These are phyloP conservation scores for Itoplectis maculator DNA, from an alignment of 2,888 invertebrate species.

Conservation along the genomic window DNA sequence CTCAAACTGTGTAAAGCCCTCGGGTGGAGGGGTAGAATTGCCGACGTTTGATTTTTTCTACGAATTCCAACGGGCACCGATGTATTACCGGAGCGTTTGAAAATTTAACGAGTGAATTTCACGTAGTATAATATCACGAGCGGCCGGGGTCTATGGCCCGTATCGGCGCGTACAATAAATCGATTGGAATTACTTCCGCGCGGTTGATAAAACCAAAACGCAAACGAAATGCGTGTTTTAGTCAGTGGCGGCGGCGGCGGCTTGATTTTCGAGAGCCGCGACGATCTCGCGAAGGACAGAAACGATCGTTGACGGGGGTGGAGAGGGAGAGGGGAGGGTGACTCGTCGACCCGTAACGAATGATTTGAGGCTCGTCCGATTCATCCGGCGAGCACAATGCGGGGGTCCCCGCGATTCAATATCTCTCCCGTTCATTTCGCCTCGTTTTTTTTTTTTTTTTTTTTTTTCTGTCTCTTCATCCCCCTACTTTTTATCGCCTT, in stretches of 20 bases:
- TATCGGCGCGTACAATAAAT: slow-evolving; percentile 5
- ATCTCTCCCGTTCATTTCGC: slow-evolving; percentile 36
- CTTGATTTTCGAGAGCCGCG: slow-evolving; percentile 2
- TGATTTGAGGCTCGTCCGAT: slow-evolving; percentile 61
- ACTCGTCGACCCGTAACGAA: slow-evolving; percentile 66
- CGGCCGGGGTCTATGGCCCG: background rate
- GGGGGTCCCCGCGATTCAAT: slow-evolving; percentile 47
- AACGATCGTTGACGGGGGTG: slow-evolving; percentile 12
- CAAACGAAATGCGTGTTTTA: slow-evolving; percentile 3
- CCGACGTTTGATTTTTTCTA: no score
- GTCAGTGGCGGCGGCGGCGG: background rate
- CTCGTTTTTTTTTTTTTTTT: slow-evolving; percentile 28
- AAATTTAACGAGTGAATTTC: background rate
- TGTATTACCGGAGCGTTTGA: no score
- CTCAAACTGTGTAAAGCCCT: no score
- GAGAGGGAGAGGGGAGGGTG: no score
- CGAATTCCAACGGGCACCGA: no score
- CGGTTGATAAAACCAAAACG: slow-evolving; percentile 24
- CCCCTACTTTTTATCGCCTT: slow-evolving; percentile 50
- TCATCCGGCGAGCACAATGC: slow-evolving; percentile 65
- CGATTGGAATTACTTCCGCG: slow-evolving; percentile 23
- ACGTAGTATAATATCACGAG: background rate
- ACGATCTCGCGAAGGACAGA: background rate
- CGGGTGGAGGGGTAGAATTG: no score
- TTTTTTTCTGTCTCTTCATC: slow-evolving; percentile 31